Evolutionary conservation across 2,797 vertebrate species (phyloP).

Genomic region (Echeneis naucrates): DNA sequence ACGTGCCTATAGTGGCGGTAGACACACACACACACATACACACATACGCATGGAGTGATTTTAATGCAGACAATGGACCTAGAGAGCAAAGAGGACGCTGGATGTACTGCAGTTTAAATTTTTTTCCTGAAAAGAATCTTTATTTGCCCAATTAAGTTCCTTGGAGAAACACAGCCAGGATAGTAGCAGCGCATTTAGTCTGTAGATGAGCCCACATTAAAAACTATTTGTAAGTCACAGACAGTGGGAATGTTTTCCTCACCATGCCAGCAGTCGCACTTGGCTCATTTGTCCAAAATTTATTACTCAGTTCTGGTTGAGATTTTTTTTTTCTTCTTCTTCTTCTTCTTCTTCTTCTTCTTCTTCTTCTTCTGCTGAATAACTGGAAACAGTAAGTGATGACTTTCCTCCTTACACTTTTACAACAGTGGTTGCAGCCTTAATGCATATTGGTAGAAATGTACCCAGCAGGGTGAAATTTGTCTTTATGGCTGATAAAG

Average conservation of each 20-base stretch:
- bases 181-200: conserved; percentile 11
- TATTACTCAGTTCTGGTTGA: conserved; percentile 30
- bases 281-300: conserved; percentile 26
- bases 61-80: conserved; percentile 14
- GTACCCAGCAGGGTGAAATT: conserved; percentile 14
- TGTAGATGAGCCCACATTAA: conserved; percentile 4
- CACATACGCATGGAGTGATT: conserved; percentile 19
- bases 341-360: too few species aligned
- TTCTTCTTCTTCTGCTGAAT: conserved; percentile 59
- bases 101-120: background rate
- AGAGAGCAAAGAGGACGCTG: conserved; percentile 14
- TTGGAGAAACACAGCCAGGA: background rate
- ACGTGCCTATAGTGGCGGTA: background rate
- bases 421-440: conserved; percentile 27
- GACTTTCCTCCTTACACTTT: conserved; percentile 47
- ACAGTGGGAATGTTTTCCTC: conserved; percentile 36
- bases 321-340: conserved; percentile 49
- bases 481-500: conserved; percentile 47
- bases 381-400: conserved; percentile 66
- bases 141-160: background rate
- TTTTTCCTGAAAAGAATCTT: background rate
- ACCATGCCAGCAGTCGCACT: conserved; percentile 1
- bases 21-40: background rate
- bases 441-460: conserved; percentile 53
- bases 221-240: conserved; percentile 11